phyloP scores from a whole-genome alignment of 2,797 vertebrate genomes.

The Lagodon rhomboides region DNA sequence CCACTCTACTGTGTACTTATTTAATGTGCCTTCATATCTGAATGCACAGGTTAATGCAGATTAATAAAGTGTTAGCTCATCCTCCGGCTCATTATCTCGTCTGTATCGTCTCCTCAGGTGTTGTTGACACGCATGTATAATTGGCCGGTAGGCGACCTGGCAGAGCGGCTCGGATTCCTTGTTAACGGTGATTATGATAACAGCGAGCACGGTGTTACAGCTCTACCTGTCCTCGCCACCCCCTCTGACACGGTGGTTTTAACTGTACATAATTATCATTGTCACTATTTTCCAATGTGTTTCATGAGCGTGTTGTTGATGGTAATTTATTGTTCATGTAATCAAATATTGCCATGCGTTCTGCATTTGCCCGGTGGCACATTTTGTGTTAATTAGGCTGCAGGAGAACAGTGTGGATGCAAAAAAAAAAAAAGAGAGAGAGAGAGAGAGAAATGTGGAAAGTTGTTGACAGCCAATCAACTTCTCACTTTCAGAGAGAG shows the following conservation, averaged over 20 bases:
- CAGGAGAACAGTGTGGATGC: constrained; percentile 73
- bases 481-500: constrained; percentile 78
- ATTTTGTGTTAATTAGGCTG: constrained; percentile 85
- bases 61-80: constrained; percentile 14
- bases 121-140: constrained; percentile 63
- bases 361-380: constrained; percentile 80
- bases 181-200: constrained; percentile 40
- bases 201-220: constrained; percentile 30
- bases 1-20: not conserved
- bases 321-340: constrained; percentile 88
- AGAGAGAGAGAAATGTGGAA: constrained; percentile 70
- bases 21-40: not conserved
- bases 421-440: constrained; percentile 1
- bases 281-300: constrained; percentile 76
- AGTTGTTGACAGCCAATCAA: constrained; percentile 88
- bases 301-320: constrained; percentile 83
- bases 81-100: constrained; percentile 30
- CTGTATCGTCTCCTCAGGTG: constrained; percentile 59
- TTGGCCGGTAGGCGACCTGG: constrained; percentile 49
- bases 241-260: constrained; percentile 72
- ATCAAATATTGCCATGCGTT: constrained; percentile 85
- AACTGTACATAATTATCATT: constrained; percentile 82
- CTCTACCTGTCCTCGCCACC: constrained; percentile 61
- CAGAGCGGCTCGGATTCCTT: constrained; percentile 30
- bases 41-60: constrained; percentile 1